Percentiles rank a stretch among this genome's conserved stretches.
Evolutionary conservation across 2,113 vertebrate species (phyloP).

Genomic region (Pycnonotus jocosus): DNA sequence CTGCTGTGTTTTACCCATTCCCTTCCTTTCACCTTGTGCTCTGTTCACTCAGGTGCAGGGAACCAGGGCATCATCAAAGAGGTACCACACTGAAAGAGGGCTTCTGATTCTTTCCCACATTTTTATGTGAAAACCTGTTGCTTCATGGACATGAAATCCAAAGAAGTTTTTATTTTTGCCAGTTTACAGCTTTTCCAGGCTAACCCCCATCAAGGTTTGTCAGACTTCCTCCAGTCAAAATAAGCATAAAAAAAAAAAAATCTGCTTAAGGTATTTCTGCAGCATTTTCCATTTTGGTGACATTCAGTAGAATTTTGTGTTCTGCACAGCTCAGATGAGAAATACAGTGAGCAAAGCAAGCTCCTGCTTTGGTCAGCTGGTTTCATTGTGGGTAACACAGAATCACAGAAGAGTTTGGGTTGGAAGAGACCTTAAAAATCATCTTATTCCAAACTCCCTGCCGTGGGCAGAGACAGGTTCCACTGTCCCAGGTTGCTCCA

Average conservation of each 20-base stretch:
- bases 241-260: background rate
- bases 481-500: background rate
- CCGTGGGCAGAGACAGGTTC: background rate
- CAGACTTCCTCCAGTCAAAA: background rate
- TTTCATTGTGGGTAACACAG: background rate
- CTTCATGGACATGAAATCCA: background rate
- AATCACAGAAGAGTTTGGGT: background rate
- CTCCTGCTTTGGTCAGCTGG: background rate
- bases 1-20: background rate
- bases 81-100: background rate
- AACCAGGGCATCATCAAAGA: background rate
- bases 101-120: background rate
- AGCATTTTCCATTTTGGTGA: background rate
- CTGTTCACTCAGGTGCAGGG: background rate
- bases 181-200: background rate
- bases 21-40: rapidly evolving
- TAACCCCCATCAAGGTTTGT: background rate
- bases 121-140: background rate
- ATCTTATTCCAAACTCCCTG: no score
- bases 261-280: background rate
- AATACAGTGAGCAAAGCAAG: background rate
- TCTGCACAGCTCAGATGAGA: background rate
- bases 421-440: background rate
- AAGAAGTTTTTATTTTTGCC: background rate
- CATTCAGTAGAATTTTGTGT: background rate